These are phyloP conservation scores for Tichodroma muraria DNA, from an alignment of 2,113 vertebrate genomes.

Conservation along the genomic window DNA sequence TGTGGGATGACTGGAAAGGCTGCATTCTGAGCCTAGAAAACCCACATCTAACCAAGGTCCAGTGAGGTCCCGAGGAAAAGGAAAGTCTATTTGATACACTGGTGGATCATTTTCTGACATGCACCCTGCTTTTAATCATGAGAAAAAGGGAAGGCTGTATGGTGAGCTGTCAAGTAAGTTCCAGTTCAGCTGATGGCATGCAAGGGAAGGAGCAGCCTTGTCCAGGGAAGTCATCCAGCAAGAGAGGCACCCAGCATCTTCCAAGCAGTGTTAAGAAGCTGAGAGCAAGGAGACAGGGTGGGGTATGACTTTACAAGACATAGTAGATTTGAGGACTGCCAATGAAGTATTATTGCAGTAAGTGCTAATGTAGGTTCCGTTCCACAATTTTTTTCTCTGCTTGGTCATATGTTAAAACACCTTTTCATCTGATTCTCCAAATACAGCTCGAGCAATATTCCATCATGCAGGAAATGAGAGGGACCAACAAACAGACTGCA, in stretches of 20 bases:
- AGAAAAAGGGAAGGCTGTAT: background rate
- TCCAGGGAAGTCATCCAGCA: fast-evolving
- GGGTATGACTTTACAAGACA: background rate
- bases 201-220: background rate
- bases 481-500: background rate
- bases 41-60: background rate
- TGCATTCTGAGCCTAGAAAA: background rate
- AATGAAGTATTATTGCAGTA: background rate
- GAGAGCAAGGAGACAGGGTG: background rate
- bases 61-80: background rate
- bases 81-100: background rate
- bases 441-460: background rate
- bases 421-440: background rate
- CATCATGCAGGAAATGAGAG: background rate
- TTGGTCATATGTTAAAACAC: background rate
- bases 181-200: background rate
- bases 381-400: background rate
- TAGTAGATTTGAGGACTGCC: background rate
- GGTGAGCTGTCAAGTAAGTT: background rate
- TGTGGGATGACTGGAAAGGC: background rate
- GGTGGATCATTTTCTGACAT: background rate
- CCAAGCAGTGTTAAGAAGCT: background rate
- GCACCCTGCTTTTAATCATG: background rate
- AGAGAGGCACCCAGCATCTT: background rate
- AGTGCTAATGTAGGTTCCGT: background rate